Percentiles rank a stretch among this genome's conserved stretches.
These are phyloP conservation scores for Autographa gamma DNA, from an alignment of 2,888 invertebrate genomes.

Conservation along the genomic window DNA sequence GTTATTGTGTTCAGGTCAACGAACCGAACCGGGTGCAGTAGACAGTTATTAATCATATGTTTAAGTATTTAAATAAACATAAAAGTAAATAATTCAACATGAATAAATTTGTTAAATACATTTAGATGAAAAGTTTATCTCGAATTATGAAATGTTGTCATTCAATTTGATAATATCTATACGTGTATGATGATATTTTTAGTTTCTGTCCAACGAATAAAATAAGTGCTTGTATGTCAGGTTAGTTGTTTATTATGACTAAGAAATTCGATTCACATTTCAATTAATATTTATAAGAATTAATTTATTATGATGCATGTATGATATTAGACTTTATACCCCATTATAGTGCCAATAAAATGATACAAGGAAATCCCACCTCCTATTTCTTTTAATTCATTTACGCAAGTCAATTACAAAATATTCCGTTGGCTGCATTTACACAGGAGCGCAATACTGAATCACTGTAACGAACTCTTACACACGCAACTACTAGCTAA, in stretches of 20 bases:
- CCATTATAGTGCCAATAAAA: constrained; percentile 14
- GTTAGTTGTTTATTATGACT: background rate
- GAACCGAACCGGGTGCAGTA: constrained; percentile 4
- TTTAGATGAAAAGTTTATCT: background rate
- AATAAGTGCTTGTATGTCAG: background rate
- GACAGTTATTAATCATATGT: background rate
- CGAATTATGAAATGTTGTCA: too few relatives aligned
- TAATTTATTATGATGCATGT: background rate
- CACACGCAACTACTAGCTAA: too few relatives aligned
- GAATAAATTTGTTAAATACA: background rate
- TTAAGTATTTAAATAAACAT: background rate
- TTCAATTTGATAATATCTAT: too few relatives aligned
- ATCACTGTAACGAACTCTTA: too few relatives aligned
- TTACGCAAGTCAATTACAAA: constrained; percentile 54
- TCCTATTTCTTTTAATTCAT: constrained; percentile 49
- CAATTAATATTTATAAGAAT: background rate
- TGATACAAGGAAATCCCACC: constrained; percentile 51
- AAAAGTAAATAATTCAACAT: too few relatives aligned
- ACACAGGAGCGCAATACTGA: constrained; percentile 45
- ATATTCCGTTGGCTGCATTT: constrained; percentile 52
- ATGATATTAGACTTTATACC: background rate
- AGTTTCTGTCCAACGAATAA: background rate
- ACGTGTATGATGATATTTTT: background rate
- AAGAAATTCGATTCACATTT: background rate
- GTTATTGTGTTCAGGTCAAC: background rate